Evolutionary conservation across 2,797 vertebrate species (phyloP), one percentile per base, ranked within the genome.

Genomic region (Rousettus madagascariensis): DNA sequence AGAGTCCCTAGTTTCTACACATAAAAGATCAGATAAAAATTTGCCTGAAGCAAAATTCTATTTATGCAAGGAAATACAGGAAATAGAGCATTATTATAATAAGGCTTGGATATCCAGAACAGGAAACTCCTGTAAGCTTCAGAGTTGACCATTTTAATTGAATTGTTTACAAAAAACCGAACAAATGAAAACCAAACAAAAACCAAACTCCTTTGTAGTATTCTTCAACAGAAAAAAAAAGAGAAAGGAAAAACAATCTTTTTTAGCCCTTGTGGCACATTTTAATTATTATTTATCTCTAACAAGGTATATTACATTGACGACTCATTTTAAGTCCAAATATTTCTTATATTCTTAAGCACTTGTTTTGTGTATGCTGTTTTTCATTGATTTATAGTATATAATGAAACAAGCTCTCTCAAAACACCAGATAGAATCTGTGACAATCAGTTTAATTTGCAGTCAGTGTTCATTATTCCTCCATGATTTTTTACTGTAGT

Each of bases 11-110:
- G 41, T 85, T 95, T 95, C 38, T 78, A 71, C 1, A 16, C 26
- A 74, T 6, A 33, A 28, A 91, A 66, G 26, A 87, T 83, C 66
- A 93, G 84, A 93, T 75, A 92, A 92, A 86, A 97, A 71, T 16
- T 68, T 95, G 63, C 87, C 71, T 57, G 68, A 77, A 94, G 94
- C 82, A 94, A 94, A 51, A 92, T 71, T 91, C 51, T 86, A 43
- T 86, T 94, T 75, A 82, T 68, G 33, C 26, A 90, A 92, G 79
- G 53, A 97, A 87, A 94, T 51, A 72, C 61, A 93, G 84, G 82
- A 97, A 95, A 78, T 80, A 94, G 63, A 92, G 26, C 85, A 91
- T 97, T 89, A 66, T 92, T 89, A 66, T 92, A 94, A 75, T 83
- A 43, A 63, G 24, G n/a, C 57, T 93, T 43, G 59, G 26, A 77